These are phyloP conservation scores for Leptinotarsa rubiginosa DNA, from an alignment of 2,888 invertebrate species.

Conservation along the genomic window DNA sequence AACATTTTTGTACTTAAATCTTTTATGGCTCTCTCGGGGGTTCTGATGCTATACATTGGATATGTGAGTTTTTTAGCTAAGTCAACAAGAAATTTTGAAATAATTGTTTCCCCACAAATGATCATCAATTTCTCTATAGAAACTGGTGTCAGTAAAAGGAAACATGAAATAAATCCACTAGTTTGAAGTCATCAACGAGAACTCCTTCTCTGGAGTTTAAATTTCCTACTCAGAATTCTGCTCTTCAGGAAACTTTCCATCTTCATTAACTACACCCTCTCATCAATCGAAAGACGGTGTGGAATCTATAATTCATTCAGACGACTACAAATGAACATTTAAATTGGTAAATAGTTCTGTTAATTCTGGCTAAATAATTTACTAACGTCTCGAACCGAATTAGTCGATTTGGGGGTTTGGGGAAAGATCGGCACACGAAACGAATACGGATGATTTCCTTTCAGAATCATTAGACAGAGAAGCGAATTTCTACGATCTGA, in stretches of 20 bases:
- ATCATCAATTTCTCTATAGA: too few relatives aligned
- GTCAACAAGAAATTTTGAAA: too few relatives aligned
- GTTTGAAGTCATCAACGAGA: too few relatives aligned
- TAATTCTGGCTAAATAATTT: slow-evolving; percentile 12
- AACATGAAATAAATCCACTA: too few relatives aligned
- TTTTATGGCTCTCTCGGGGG: too few relatives aligned
- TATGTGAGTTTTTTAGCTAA: too few relatives aligned
- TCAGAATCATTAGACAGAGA: slow-evolving; percentile 23
- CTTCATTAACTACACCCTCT: slow-evolving; percentile 2
- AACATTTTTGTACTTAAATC: too few relatives aligned
- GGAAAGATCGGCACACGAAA: slow-evolving; percentile 9
- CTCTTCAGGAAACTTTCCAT: background rate
- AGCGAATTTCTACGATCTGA: slow-evolving; percentile 29
- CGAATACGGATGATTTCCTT: slow-evolving; percentile 31
- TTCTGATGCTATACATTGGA: too few relatives aligned
- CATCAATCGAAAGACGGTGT: slow-evolving; percentile 32
- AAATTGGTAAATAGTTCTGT: slow-evolving; percentile 38
- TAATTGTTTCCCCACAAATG: too few relatives aligned
- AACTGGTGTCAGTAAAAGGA: too few relatives aligned
- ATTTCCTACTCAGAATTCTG: background rate
- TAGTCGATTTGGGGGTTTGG: slow-evolving; percentile 20
- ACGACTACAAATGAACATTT: slow-evolving; percentile 33
- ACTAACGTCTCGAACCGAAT: slow-evolving; percentile 8
- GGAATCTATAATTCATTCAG: slow-evolving; percentile 30
- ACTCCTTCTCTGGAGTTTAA: too few relatives aligned